A percentile compares a stretch with the other conserved stretches of the same genome.
Evolutionary conservation across 2,888 invertebrate species (phyloP).

Genomic region (Perithous albicinctus): DNA sequence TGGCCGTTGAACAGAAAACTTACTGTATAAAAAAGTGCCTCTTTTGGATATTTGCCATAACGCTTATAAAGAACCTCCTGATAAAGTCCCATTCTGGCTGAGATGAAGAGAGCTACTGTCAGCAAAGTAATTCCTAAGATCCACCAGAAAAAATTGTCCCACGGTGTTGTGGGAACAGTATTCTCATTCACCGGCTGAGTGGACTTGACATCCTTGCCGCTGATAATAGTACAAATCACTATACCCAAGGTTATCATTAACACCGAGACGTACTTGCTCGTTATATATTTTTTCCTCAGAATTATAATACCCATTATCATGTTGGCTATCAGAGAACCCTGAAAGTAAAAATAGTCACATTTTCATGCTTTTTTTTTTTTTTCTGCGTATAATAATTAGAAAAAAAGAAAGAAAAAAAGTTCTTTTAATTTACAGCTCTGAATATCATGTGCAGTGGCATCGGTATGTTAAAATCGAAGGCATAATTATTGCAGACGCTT

Average conservation of each 20-base stretch:
- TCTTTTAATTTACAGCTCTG: conserved; percentile 94
- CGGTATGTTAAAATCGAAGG: conserved; percentile 97
- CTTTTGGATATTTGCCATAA: conserved; percentile 96
- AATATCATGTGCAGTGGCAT: conserved; percentile 99
- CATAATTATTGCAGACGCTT: conserved; percentile 97
- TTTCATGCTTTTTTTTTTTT: neutral
- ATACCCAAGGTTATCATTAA: conserved; percentile 97
- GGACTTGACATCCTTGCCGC: conserved; percentile 90
- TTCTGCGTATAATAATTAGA: too few relatives aligned
- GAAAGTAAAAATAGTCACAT: conserved; percentile 76
- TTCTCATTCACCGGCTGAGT: conserved; percentile 81
- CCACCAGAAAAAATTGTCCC: conserved; percentile 88
- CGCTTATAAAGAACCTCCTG: conserved; percentile 94
- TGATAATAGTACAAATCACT: conserved; percentile 94
- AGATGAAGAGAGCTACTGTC: conserved; percentile 94
- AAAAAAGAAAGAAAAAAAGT: too few relatives aligned
- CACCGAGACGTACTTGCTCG: conserved; percentile 95
- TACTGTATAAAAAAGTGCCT: conserved; percentile 94
- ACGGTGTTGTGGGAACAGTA: conserved; percentile 81
- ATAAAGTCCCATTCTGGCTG: conserved; percentile 97
- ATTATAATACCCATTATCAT: conserved; percentile 97
- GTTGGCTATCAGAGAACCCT: conserved; percentile 98
- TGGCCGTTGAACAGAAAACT: conserved; percentile 72
- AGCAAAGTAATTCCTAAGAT: conserved; percentile 91
- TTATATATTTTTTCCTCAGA: conserved; percentile 92